phyloP scores from a whole-genome alignment of 37 sponge, comb jelly and placozoan species.

The Geodia barretti region DNA sequence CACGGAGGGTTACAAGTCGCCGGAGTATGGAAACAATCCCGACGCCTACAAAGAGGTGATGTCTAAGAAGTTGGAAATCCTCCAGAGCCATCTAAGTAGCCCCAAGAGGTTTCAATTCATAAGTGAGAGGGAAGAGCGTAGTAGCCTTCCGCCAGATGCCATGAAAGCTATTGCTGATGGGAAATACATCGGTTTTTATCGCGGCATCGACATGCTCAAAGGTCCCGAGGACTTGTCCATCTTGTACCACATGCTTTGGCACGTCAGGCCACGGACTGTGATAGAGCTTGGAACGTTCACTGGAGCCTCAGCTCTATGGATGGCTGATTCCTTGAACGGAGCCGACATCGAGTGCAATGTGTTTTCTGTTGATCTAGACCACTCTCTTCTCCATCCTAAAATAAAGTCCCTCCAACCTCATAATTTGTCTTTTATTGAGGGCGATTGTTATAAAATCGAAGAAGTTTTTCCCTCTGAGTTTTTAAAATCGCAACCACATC shows the following conservation, averaged over 20 bases:
- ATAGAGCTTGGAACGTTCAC: slow-evolving; percentile 72
- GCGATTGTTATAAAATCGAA: slow-evolving; percentile 46
- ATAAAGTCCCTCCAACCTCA: slow-evolving; percentile 40
- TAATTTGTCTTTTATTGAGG: slow-evolving; percentile 56
- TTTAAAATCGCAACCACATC: slow-evolving; percentile 37
- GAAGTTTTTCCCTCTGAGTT: slow-evolving; percentile 38
- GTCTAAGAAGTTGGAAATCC: background rate
- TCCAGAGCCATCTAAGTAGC: slow-evolving; percentile 10
- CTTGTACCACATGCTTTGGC: slow-evolving; percentile 37
- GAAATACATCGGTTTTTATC: slow-evolving; percentile 27
- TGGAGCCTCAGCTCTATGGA: slow-evolving; percentile 64
- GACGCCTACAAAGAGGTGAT: too few relatives aligned
- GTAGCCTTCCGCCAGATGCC: slow-evolving; percentile 23
- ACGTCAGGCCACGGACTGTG: slow-evolving; percentile 50
- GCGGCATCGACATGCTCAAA: slow-evolving; percentile 24
- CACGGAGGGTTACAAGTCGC: too few relatives aligned
- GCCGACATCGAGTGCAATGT: slow-evolving; percentile 25
- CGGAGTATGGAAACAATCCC: too few relatives aligned
- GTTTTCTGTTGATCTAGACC: slow-evolving; percentile 59
- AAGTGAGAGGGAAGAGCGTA: slow-evolving; percentile 49
- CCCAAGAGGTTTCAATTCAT: slow-evolving; percentile 57
- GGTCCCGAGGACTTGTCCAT: slow-evolving; percentile 23
- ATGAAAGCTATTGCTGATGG: slow-evolving; percentile 4
- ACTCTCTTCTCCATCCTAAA: slow-evolving; percentile 19
- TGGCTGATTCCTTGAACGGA: slow-evolving; percentile 36